A percentile compares a stretch with the other conserved stretches of the same genome.
Conservation (phyloP, 2,113 vertebrate species). For the Polyodon spathula region DNA sequence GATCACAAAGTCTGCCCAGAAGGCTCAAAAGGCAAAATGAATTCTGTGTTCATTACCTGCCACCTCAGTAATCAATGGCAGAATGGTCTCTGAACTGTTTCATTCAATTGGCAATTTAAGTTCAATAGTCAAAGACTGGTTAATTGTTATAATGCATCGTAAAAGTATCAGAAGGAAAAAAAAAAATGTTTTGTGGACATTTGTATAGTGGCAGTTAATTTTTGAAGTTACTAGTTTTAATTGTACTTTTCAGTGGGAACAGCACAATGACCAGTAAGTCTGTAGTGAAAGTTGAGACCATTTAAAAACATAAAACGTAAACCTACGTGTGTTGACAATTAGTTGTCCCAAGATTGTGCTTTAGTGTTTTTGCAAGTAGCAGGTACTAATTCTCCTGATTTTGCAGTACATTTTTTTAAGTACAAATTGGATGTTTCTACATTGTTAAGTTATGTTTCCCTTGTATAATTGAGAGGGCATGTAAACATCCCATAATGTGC, state of each 20-base stretch:
- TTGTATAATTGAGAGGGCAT: not conserved
- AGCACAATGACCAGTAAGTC: conserved; percentile 7
- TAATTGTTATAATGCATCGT: conserved; percentile 70
- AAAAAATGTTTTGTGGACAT: conserved; percentile 60
- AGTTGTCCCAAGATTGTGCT: not conserved
- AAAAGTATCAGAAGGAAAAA: conserved; percentile 74
- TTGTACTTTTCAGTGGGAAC: conserved; percentile 6
- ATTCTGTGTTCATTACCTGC: conserved; percentile 48
- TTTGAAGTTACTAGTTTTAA: conserved; percentile 34
- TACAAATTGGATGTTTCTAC: not conserved
- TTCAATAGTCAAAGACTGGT: conserved; percentile 69
- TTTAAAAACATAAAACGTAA: not conserved
- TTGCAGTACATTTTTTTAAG: not conserved
- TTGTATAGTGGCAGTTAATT: conserved; percentile 55
- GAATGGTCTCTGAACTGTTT: conserved; percentile 62
- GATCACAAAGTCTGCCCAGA: conserved; percentile 24
- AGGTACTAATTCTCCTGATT: not conserved
- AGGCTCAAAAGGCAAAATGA: conserved; percentile 71
- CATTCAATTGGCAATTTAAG: conserved; percentile 66
- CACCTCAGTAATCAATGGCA: conserved; percentile 59
- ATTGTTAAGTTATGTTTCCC: not conserved
- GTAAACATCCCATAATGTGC: not conserved
- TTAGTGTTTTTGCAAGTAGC: not conserved
- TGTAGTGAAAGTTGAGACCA: conserved; percentile 8
- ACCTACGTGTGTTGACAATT: not conserved